Base-by-base conservation (phyloP, 2,113 vertebrate species). In the Ranitomeya variabilis region DNA sequence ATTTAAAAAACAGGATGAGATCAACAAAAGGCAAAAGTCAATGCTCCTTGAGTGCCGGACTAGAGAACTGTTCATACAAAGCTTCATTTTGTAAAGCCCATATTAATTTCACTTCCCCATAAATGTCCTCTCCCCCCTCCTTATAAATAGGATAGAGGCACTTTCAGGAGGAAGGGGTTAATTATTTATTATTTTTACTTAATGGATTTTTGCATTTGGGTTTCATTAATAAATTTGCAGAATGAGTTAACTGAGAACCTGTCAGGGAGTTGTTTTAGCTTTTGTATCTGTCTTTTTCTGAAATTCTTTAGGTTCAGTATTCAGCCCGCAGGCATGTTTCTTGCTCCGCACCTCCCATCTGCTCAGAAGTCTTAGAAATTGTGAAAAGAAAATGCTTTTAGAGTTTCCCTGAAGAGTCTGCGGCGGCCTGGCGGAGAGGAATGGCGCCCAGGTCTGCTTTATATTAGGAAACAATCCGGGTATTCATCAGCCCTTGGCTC, bases 401-500 rank as follows among this genome's bases (percentile, higher is more conserved):
- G 16, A 1, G 11, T 71, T 37, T 23, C 4, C 31, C 7, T 37
- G 26, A n/a, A 67, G 7, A 23, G 64, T 67, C 64, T 9, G 7
- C 10, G 4, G 67, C 67, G 6, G 37, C 37, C 55, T 57, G 37
- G 14, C 71, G 10, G 31, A 74, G 71, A 74, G n/a, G 2, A 66
- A 64, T 82, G n/a, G 59, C 31, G 7, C 26, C 2, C 4, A 6
- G 31, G 80, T 82, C 80, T 82, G 80, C 26, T 82, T 82, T 82
- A 62, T 60, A 82, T 82, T 82, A 82, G 31, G 19, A 21, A 60
- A 82, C 80, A 82, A 82, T 66, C 55, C 57, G 31, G 57, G 37
- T 60, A 82, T 82, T 82, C 57, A 82, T 82, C 57, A 62, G 80
- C 2, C 31, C 51, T 78, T 62, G 18, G 80, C 23, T 82, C 57